Evolutionary conservation across 2,113 vertebrate species (phyloP).

Genomic region (Oophaga pumilio): DNA sequence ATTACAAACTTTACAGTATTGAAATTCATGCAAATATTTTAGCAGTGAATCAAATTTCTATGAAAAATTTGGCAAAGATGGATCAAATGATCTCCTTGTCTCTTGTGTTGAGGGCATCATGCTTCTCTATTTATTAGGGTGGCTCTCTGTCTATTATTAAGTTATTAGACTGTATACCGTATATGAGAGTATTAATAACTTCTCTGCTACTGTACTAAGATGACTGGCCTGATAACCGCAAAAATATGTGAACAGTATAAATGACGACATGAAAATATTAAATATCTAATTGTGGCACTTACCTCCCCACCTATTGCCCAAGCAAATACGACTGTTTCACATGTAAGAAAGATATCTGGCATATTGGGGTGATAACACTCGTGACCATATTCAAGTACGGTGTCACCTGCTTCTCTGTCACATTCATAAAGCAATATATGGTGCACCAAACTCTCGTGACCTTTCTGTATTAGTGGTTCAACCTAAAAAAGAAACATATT

Average conservation of each 20-base stretch:
- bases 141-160: too few species aligned
- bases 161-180: too few species aligned
- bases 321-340: constrained; percentile 83
- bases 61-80: too few species aligned
- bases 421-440: constrained; percentile 88
- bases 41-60: too few species aligned
- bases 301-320: constrained; percentile 91
- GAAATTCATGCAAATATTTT: too few species aligned
- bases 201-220: not conserved
- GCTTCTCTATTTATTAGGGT: too few species aligned
- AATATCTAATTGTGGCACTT: constrained; percentile 48
- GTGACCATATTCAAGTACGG: constrained; percentile 74
- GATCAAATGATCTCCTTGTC: too few species aligned
- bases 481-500: constrained; percentile 68
- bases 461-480: constrained; percentile 81
- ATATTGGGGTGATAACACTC: constrained; percentile 89
- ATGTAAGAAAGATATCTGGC: constrained; percentile 83
- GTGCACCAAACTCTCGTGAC: constrained; percentile 82
- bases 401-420: constrained; percentile 76
- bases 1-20: too few species aligned
- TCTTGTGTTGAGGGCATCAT: too few species aligned
- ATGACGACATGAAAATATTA: not conserved
- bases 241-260: not conserved
- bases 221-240: not conserved
- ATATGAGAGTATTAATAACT: not conserved